These are phyloP conservation scores for Drosophila ironensis DNA, from an alignment of 1,140 invertebrate species.

Conservation along the genomic window DNA sequence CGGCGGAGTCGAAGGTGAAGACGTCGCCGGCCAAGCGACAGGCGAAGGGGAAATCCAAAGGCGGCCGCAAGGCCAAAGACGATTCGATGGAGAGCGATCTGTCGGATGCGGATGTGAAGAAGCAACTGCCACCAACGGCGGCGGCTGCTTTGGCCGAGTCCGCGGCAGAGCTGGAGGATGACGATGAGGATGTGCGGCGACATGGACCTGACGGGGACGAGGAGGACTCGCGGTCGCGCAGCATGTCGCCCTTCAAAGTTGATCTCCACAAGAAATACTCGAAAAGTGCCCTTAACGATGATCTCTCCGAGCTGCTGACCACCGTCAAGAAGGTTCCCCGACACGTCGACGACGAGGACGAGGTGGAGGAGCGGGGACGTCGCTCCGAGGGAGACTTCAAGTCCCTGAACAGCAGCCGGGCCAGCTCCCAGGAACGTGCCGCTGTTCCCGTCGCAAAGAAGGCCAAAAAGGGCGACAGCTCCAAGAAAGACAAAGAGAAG, in stretches of 20 bases:
- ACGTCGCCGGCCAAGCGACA: conserved; percentile 49
- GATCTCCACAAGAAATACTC: conserved; percentile 82
- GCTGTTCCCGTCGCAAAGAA: conserved; percentile 25
- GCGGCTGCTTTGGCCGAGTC: conserved; percentile 69
- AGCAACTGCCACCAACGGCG: conserved; percentile 69
- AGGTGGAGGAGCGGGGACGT: conserved; percentile 40
- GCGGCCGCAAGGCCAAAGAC: conserved; percentile 18
- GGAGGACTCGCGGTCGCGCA: conserved; percentile 58
- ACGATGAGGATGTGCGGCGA: conserved; percentile 30
- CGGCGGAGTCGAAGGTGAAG: conserved; percentile 64
- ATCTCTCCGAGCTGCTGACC: conserved; percentile 74
- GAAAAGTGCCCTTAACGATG: conserved; percentile 81
- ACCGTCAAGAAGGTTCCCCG: conserved; percentile 70
- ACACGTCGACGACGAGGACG: conserved; percentile 53
- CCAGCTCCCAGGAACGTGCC: conserved; percentile 27
- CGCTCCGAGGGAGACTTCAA: conserved; percentile 64
- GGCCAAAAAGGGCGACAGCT: conserved; percentile 21
- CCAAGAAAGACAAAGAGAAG: conserved; percentile 44
- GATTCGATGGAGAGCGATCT: conserved; percentile 26
- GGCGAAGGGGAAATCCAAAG: conserved; percentile 46
- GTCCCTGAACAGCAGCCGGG: conserved; percentile 54
- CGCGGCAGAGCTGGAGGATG: conserved; percentile 70
- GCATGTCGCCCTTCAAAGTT: conserved; percentile 81
- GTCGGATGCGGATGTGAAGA: conserved; percentile 44
- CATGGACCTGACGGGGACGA: conserved; percentile 31